Percentiles rank a stretch among this genome's conserved stretches.
phyloP scores from a whole-genome alignment of 2,888 invertebrate genomes.

The Cosmopolites sordidus region DNA sequence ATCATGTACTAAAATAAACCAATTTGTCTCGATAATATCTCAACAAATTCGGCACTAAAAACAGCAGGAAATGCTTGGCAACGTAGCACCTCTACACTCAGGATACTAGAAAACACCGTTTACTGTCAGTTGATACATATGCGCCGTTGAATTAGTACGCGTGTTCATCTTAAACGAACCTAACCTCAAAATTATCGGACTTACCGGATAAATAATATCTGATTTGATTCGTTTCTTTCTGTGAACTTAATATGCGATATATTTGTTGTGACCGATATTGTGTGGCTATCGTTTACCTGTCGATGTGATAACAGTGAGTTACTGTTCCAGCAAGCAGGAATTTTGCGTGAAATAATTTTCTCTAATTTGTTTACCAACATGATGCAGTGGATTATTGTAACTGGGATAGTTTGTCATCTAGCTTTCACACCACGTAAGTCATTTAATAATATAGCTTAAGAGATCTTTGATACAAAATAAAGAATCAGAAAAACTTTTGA shows the following conservation, averaged over 20 bases:
- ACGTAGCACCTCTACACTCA: no score
- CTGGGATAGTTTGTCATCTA: neutral
- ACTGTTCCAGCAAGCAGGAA: neutral
- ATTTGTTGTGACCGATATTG: neutral
- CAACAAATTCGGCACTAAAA: no score
- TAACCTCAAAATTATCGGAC: neutral
- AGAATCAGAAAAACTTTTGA: no score
- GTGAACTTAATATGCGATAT: neutral
- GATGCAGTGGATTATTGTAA: neutral
- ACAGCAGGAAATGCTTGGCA: no score
- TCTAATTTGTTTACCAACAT: neutral
- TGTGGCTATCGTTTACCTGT: neutral
- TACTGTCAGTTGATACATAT: no score
- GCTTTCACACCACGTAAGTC: neutral
- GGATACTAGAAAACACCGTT: no score
- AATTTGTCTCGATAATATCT: no score
- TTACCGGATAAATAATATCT: neutral
- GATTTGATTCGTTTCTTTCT: neutral
- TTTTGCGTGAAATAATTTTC: neutral
- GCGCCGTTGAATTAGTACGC: no score
- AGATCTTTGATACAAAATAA: no score
- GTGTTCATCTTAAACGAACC: neutral
- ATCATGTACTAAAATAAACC: no score
- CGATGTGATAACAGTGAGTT: neutral
- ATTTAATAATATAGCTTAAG: no score